Evolutionary conservation across 2,888 invertebrate species (phyloP), one percentile per base, ranked within the genome.

Genomic region (Leptinotarsa juncta): DNA sequence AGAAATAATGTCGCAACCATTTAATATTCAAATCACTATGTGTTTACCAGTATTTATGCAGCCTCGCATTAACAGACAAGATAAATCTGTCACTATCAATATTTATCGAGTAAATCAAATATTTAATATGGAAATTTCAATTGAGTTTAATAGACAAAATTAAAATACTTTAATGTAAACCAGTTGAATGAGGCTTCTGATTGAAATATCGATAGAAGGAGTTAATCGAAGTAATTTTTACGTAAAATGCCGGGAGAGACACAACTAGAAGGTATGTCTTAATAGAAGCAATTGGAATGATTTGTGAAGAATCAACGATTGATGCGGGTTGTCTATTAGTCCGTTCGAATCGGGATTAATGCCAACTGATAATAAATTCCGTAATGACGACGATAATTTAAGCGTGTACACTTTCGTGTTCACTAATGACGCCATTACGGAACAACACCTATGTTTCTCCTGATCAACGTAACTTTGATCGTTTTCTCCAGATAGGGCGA

Each of bases 321-420:
- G 70, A 80, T 79, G 79, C 80, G 79, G 80, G 80, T 72, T 67
- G 72, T 72, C 74, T 74, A 32, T 68, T 55, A 53, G 51, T 50
- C 48, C 60, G 68, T 68, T 70, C 71, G 74, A 66, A 76, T 77
- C 57, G 68, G 79, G 77, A 79, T 80, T 77, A 80, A 79, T 79
- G 75, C 79, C 71, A 76, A 76, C 74, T 76, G 80, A 81, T 80
- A 81, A 81, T 80, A 81, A 82, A 82, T 80, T 80, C 72, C 74
- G 76, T 80, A 81, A 81, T 80, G 79, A 79, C 76, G 79, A 77
- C 82, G 78, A 81, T 82, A 81, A 81, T 78, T 82, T 77, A 80
- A 72, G 75, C 69, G 77, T 69, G 79, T 71, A 76, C 79, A 78
- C 79, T 80, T 75, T 77, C 78, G 76, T 76, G 80, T 78, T 79